These are phyloP conservation scores for Odontocolon sp. DNA, from an alignment of 2,888 invertebrate genomes.

Conservation along the genomic window DNA sequence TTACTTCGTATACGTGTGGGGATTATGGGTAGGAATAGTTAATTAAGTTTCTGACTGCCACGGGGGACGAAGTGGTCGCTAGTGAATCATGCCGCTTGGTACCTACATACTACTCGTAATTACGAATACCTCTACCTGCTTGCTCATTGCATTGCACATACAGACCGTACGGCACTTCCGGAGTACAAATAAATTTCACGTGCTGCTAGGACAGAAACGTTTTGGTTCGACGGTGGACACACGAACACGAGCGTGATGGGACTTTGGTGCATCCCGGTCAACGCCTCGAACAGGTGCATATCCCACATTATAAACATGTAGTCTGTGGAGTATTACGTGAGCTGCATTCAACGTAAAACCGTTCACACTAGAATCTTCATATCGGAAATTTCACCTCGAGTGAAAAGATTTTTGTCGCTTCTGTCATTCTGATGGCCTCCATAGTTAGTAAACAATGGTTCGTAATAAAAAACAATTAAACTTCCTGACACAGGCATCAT, in stretches of 20 bases:
- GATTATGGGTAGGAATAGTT: constrained; percentile 74
- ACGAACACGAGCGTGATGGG: neutral
- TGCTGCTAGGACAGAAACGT: neutral
- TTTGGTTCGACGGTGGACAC: constrained; percentile 5
- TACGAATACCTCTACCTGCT: constrained; percentile 68
- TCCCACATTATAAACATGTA: constrained; percentile 16
- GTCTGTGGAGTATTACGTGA: constrained; percentile 2
- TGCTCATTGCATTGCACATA: constrained; percentile 19
- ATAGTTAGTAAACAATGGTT: no score
- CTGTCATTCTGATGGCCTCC: no score
- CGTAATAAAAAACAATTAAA: no score
- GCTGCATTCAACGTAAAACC: constrained; percentile 1
- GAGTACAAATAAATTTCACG: constrained; percentile 49
- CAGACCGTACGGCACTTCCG: constrained; percentile 15
- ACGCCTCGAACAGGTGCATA: constrained; percentile 21
- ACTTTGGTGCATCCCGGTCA: neutral
- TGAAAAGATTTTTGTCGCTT: no score
- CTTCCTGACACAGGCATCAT: no score
- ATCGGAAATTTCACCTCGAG: neutral
- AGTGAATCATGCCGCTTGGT: constrained; percentile 71
- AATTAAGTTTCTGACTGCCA: constrained; percentile 76
- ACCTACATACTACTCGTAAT: constrained; percentile 68
- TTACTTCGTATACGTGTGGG: constrained; percentile 64
- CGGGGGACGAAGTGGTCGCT: constrained; percentile 69
- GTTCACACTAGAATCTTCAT: neutral